These are phyloP conservation scores for Keiferia lycopersicella DNA, from an alignment of 2,888 invertebrate genomes.

Conservation along the genomic window DNA sequence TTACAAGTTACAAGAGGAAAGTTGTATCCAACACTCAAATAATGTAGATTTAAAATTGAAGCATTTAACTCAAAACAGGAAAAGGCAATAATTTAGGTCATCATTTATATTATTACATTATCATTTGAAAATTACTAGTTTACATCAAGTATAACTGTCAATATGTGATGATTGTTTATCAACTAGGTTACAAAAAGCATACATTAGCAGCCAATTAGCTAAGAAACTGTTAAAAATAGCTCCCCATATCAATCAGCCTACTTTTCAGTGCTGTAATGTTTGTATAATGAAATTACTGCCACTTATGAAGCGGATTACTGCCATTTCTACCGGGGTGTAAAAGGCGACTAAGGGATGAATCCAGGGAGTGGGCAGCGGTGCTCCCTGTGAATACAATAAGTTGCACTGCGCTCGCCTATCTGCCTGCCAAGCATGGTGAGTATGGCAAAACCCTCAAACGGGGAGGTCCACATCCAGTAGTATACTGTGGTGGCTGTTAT, in stretches of 20 bases:
- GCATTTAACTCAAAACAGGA: neutral
- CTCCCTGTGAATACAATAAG: too few relatives aligned
- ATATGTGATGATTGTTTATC: slow-evolving; percentile 12
- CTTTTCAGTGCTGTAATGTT: neutral
- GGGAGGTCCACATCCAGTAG: too few relatives aligned
- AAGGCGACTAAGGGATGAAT: too few relatives aligned
- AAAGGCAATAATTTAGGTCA: neutral
- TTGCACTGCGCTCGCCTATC: too few relatives aligned
- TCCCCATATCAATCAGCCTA: neutral
- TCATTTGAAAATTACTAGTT: neutral
- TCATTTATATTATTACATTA: neutral
- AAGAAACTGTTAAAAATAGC: slow-evolving; percentile 30
- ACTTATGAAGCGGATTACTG: neutral
- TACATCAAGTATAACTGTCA: neutral
- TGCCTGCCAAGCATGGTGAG: too few relatives aligned
- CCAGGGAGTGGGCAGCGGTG: too few relatives aligned
- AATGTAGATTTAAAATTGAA: neutral
- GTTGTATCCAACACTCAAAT: too few relatives aligned
- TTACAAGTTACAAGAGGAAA: too few relatives aligned
- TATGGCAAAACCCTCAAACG: too few relatives aligned
- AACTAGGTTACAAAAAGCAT: slow-evolving; percentile 15
- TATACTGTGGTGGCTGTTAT: too few relatives aligned
- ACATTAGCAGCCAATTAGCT: slow-evolving; percentile 27
- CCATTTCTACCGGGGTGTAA: too few relatives aligned
- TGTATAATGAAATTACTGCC: neutral